Evolutionary conservation across 2,113 vertebrate species (phyloP), one percentile per base, ranked within the genome.

Genomic region (Mus musculus): DNA sequence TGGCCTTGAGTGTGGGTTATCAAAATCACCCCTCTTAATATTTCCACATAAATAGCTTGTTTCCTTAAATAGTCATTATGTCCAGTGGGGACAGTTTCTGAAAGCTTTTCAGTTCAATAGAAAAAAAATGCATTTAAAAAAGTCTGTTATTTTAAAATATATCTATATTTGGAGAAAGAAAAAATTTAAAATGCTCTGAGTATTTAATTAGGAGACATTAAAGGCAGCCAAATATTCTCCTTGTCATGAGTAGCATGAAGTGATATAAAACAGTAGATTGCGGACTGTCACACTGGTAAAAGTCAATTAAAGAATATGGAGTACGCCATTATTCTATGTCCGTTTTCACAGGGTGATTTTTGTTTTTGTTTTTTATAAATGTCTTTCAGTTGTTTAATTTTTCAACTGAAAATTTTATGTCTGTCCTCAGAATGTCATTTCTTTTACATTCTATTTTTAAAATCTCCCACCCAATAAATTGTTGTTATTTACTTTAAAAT

Each of bases 1-100:
- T 98, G 98, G 97, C 98, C 98, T 97, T 96, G 97, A 98, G 97
- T 98, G 96, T 97, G 98, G 98, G 98, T 98, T 98, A 98, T 98
- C 97, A 98, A 98, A 98, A 98, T 97, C 96, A 98, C 97, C 95
- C 89, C 95, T 98, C 97, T 97, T 98, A 94, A 77, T 96, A 97
- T 97, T 96, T 92, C 82, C 89, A 97, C 97, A 90, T 94, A 98
- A 98, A 98, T 97, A 98, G 98, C 98, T 98, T 98, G 96, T 97
- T 98, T 97, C 98, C 97, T 97, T 97, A 98, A 98, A 98, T 98
- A 98, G 98, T 97, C 95, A 98, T 95, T 98, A 94, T 97, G 98
- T 98, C 98, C 95, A 98, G 97, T 97, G 97, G 95, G 95, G 98
- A 98, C 95, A 96, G 93, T 96, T 97, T 98, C 81, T 97, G 98